phyloP scores from a whole-genome alignment of 2,797 vertebrate genomes.

The Apogon hyalosoma region DNA sequence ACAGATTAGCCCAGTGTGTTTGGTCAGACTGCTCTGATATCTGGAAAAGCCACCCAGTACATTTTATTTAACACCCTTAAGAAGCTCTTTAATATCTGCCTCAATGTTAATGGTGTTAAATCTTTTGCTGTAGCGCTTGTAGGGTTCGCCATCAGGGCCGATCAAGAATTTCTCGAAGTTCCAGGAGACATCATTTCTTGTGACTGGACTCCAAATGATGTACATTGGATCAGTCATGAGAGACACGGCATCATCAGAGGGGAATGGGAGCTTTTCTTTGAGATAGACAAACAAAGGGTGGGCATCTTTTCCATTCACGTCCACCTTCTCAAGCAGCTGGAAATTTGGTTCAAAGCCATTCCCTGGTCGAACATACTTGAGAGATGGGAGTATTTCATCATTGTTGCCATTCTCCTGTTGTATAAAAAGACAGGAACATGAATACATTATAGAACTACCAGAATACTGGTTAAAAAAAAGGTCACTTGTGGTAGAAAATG shows the following conservation, averaged over 20 bases:
- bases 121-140: slow-evolving; percentile 89
- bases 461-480: neutral
- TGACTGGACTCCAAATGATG: slow-evolving; percentile 91
- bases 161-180: slow-evolving; percentile 97
- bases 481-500: neutral
- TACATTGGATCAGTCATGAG: slow-evolving; percentile 90
- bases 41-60: neutral
- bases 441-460: neutral
- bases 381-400: slow-evolving; percentile 87
- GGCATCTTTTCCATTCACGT: slow-evolving; percentile 89
- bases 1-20: slow-evolving; percentile 10
- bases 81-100: slow-evolving; percentile 89
- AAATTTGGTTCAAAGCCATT: slow-evolving; percentile 90
- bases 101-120: slow-evolving; percentile 90
- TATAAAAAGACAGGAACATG: slow-evolving; percentile 1
- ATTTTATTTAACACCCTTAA: slow-evolving; percentile 76
- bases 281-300: slow-evolving; percentile 90
- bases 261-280: slow-evolving; percentile 86
- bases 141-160: slow-evolving; percentile 86
- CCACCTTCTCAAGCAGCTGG: slow-evolving; percentile 88
- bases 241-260: slow-evolving; percentile 86
- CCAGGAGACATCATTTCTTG: slow-evolving; percentile 90
- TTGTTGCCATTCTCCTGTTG: slow-evolving; percentile 89
- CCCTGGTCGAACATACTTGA: slow-evolving; percentile 90
- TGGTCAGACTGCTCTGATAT: slow-evolving; percentile 7